Conservation (phyloP, 2,888 invertebrate species). For the Holacanthella duospinosa region DNA sequence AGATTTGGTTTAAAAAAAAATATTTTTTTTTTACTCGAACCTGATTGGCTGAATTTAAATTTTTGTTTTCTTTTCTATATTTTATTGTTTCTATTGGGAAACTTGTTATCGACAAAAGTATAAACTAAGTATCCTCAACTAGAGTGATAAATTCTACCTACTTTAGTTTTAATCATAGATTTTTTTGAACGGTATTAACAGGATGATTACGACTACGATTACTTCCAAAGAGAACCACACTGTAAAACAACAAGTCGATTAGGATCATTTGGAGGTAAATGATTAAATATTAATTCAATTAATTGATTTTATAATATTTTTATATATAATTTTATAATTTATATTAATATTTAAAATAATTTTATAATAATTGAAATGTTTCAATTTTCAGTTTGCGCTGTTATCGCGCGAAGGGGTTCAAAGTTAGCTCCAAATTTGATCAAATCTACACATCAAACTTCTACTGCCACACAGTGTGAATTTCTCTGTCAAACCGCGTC, state of each 20-base stretch:
- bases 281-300: too few species aligned
- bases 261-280: conserved; percentile 24
- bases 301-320: too few species aligned
- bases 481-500: conserved; percentile 28
- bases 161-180: too few species aligned
- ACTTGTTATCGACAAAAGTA: too few species aligned
- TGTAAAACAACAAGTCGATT: conserved; percentile 31
- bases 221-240: conserved; percentile 34
- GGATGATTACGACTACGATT: conserved; percentile 36
- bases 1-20: conserved; percentile 22
- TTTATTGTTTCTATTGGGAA: too few species aligned
- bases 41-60: too few species aligned
- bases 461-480: conserved; percentile 30
- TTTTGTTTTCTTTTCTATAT: too few species aligned
- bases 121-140: too few species aligned
- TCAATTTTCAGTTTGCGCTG: conserved; percentile 24
- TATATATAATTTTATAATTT: background rate
- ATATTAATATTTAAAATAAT: background rate
- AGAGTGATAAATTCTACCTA: too few species aligned
- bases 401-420: conserved; percentile 24
- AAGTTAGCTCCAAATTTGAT: conserved; percentile 21
- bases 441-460: conserved; percentile 25
- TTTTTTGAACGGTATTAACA: too few species aligned
- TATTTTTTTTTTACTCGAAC: too few species aligned
- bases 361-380: background rate